A percentile compares a stretch with the other conserved stretches of the same genome.
These are phyloP conservation scores for Engraulis encrasicolus DNA, from an alignment of 2,113 vertebrate species.

Conservation along the genomic window DNA sequence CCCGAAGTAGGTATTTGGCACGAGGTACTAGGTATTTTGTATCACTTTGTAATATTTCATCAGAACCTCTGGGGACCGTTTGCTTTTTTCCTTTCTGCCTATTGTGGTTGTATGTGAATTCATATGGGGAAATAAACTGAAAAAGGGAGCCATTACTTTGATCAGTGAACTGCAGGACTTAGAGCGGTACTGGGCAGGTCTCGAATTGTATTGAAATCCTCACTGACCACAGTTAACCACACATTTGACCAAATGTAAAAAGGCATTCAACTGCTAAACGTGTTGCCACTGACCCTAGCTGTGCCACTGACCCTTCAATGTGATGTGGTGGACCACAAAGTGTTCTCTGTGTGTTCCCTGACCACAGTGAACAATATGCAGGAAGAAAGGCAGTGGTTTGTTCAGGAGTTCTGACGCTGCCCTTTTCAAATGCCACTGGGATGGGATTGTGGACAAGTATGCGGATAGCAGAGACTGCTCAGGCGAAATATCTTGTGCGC, in stretches of 20 bases:
- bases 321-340: neutral
- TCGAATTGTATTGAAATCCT: neutral
- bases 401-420: slow-evolving; percentile 16
- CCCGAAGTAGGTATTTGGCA: neutral
- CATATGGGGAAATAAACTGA: neutral
- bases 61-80: neutral
- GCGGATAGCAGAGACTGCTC: neutral
- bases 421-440: slow-evolving; percentile 51
- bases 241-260: neutral
- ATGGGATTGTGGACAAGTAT: neutral
- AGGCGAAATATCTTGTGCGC: neutral
- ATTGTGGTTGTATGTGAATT: neutral
- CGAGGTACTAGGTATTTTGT: neutral
- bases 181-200: too few relatives aligned
- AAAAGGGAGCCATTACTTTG: too few relatives aligned
- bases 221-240: neutral
- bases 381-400: slow-evolving; percentile 24
- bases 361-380: slow-evolving; percentile 32
- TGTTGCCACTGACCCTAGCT: neutral
- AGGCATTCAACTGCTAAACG: neutral
- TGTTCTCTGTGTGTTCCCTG: neutral
- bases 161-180: too few relatives aligned
- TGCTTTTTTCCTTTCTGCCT: neutral
- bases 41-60: neutral
- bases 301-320: neutral